Base-by-base conservation (phyloP, 2,113 vertebrate genomes). In the Esox niger region DNA sequence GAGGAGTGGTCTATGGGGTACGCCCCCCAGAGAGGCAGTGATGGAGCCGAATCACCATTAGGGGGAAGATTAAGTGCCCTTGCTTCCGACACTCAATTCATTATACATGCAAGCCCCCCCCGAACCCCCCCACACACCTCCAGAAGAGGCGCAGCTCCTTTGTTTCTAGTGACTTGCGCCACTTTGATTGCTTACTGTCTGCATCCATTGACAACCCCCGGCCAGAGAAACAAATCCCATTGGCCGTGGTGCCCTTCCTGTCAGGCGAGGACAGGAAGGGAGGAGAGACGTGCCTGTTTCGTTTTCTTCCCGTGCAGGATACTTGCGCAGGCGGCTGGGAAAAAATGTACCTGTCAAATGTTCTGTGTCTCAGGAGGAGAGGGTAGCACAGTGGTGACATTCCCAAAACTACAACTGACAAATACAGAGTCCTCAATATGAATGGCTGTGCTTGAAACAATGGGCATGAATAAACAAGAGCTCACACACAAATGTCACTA, bases 271-370 rank as follows among this genome's bases (percentile, higher is more conserved):
- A 58, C 26, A 29, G 15, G 56, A 58, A 88, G 83, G 62, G 71
- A 72, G 70, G 78, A 82, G 82, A 94, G 91, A 93, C 87, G 91
- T 93, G 91, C 89, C 91, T 95, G 93, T 95, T 98, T 96, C 95
- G 94, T 95, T 97, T 96, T 95, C 93, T 95, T 95, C 94, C 94
- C 90, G 90, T 27, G 21, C 20, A 56, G 23, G 54, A 11, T 23
- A 15, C 91, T 93, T 93, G 87, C 92, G 91, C 93, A 93, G 91
- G 92, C 90, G 91, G 83, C 26, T 71, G 79, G 81, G 93, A 94
- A 93, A 94, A 95, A 94, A 93, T 93, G 91, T 94, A 94, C 93
- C 95, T 96, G 95, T 97, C 94, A 96, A 91, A 87, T 87, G 86
- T 89, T 87, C 21, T 9, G 87, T 91, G 91, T 95, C 93, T 95